These are phyloP conservation scores for Accipiter cooperii DNA, from an alignment of 2,113 vertebrate species.

Conservation along the genomic window DNA sequence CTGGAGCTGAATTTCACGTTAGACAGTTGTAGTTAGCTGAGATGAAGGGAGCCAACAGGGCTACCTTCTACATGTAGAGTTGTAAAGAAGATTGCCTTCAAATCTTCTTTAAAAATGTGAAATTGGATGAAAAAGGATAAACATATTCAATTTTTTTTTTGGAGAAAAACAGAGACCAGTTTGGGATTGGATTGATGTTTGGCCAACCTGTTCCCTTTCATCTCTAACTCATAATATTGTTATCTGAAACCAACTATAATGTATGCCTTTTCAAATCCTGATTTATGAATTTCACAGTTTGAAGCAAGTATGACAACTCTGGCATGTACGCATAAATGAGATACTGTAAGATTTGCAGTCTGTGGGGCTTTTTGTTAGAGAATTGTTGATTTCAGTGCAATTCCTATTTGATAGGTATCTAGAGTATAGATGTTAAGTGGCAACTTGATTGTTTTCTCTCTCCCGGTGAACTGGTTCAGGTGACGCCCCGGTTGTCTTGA, in stretches of 20 bases:
- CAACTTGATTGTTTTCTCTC: not conserved
- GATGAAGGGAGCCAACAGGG: not conserved
- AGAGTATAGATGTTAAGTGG: not conserved
- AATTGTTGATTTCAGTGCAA: not conserved
- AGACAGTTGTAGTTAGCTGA: not conserved
- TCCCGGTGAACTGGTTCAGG: not conserved
- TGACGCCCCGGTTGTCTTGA: not conserved
- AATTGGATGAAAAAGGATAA: slow-evolving; percentile 23
- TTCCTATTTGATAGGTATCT: not conserved
- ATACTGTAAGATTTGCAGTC: not conserved
- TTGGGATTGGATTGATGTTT: slow-evolving; percentile 35
- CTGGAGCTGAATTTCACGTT: not conserved
- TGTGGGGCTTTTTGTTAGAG: not conserved
- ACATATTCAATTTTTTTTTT: not conserved
- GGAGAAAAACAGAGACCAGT: not conserved
- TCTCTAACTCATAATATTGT: slow-evolving; percentile 37
- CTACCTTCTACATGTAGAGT: not conserved
- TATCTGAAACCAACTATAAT: slow-evolving; percentile 43
- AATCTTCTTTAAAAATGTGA: slow-evolving; percentile 12
- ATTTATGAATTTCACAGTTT: slow-evolving; percentile 14
- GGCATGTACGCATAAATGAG: not conserved
- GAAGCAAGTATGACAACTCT: slow-evolving; percentile 33
- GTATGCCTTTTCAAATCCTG: slow-evolving; percentile 32
- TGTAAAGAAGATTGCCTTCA: not conserved
- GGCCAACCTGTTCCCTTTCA: slow-evolving; percentile 43